A percentile compares a stretch with the other conserved stretches of the same genome.
Conservation (phyloP, 1,140 invertebrate species). For the Lucilia cuprina region DNA sequence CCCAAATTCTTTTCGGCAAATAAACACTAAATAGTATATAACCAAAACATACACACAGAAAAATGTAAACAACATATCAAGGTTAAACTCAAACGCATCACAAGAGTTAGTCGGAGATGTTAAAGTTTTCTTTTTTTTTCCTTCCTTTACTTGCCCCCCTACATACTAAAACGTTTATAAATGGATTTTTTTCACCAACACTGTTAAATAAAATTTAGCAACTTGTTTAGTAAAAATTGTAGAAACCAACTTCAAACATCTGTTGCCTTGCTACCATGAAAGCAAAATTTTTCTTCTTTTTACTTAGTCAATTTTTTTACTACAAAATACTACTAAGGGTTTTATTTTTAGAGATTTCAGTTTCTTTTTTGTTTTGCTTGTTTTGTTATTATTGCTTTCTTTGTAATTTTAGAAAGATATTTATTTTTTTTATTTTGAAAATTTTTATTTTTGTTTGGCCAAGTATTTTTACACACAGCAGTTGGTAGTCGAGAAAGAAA, state of each 20-base stretch:
- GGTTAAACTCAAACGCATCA: conserved; percentile 10
- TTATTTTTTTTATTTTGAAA: background rate
- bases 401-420: background rate
- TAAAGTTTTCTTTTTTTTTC: background rate
- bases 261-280: background rate
- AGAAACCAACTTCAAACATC: background rate
- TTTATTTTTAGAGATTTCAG: background rate
- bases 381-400: background rate
- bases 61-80: background rate
- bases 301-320: background rate
- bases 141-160: background rate
- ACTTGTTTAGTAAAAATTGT: background rate
- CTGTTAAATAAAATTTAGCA: background rate
- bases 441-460: background rate
- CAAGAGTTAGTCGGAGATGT: background rate
- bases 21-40: too few species aligned
- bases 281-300: background rate
- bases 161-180: background rate
- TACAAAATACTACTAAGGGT: conserved; percentile 4
- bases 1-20: background rate
- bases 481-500: background rate
- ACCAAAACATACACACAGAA: too few species aligned
- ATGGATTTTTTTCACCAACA: background rate
- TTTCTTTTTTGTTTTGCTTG: background rate
- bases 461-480: background rate